phyloP scores from a whole-genome alignment of 2,797 vertebrate species.

The Syncerus caffer region DNA sequence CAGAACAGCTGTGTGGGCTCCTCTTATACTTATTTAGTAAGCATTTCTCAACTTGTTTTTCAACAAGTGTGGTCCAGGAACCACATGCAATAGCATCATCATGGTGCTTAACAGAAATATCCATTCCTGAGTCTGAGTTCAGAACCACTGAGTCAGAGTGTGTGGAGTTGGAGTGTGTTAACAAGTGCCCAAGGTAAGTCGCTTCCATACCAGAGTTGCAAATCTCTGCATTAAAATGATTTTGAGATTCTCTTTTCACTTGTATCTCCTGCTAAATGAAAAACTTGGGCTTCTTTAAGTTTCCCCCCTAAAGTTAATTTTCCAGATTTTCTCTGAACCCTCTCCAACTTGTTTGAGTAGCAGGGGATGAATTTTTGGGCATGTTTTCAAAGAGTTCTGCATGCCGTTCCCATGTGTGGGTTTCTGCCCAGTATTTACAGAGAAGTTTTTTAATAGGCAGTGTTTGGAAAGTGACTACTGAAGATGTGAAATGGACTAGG shows the following conservation, averaged over 20 bases:
- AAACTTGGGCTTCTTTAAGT: constrained; percentile 43
- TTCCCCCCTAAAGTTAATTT: constrained; percentile 59
- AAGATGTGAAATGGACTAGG: constrained; percentile 63
- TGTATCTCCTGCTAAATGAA: constrained; percentile 1
- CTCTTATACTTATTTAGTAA: constrained; percentile 42
- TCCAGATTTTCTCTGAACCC: constrained; percentile 60
- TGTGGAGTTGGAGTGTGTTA: background rate
- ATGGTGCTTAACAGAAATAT: background rate
- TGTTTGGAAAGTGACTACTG: constrained; percentile 62
- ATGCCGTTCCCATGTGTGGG: constrained; percentile 66
- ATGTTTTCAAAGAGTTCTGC: constrained; percentile 71
- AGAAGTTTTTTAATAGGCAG: constrained; percentile 63
- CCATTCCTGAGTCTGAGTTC: background rate
- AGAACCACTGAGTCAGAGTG: background rate
- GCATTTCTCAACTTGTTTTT: constrained; percentile 57
- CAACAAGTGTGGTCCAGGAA: constrained; percentile 53
- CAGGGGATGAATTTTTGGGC: constrained; percentile 60
- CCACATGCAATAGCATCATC: constrained; percentile 27
- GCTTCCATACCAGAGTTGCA: background rate
- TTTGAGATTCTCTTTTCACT: background rate
- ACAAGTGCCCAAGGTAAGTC: background rate
- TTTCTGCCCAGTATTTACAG: constrained; percentile 72
- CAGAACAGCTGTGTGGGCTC: constrained; percentile 41
- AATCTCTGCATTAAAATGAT: constrained; percentile 7
- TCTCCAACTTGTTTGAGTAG: constrained; percentile 66